Evolutionary conservation across 2,888 invertebrate genomes (phyloP), one percentile per base, ranked within the genome.

Genomic region (Strigamia maritima): DNA sequence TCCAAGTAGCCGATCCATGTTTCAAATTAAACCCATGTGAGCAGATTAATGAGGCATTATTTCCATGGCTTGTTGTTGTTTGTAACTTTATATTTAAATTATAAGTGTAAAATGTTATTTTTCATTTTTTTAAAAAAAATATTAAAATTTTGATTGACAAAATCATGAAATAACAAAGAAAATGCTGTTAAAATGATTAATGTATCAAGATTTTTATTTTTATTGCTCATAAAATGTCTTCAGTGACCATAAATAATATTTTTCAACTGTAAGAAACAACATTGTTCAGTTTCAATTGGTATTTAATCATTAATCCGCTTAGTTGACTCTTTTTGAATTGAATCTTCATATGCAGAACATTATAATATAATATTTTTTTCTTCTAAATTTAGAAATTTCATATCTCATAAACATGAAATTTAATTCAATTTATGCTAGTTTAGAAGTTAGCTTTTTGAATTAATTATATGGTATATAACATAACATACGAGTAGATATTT

Each of bases 1-100:
- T 70, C 70, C 70, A 70, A 70, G 70, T 70, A 70, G 70, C 70
- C 70, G 28, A 70, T 70, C 70, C 70, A 70, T 70, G 70, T 70
- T 70, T 70, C 70, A 28, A 70, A 70, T 28, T 70, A 70, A 70
- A 70, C 70, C 70, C 70, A 16, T 28, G 70, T 28, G 70, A 70
- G 26, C 70, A 28, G 70, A 70, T 70, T 70, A 70, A 70, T 70
- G 70, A 70, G 70, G 26, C 70, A 70, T 70, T 26, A 70, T 70
- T 70, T 12, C 70, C n/a, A n/a, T 22, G 22, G 28, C 70, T 70
- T 26, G 70, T 70, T 28, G 70, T 54, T 54, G 54, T 14, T 44
- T 44, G 54, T n/a, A 54, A 54, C 54, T 54, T n/a, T 70, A 70
- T 70, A 28, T 70, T 4, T 1, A 12, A 26, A 70, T 70, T 26